A percentile compares a stretch with the other conserved stretches of the same genome.
These are phyloP conservation scores for Diaprepes abbreviatus DNA, from an alignment of 2,888 invertebrate species.

Conservation along the genomic window DNA sequence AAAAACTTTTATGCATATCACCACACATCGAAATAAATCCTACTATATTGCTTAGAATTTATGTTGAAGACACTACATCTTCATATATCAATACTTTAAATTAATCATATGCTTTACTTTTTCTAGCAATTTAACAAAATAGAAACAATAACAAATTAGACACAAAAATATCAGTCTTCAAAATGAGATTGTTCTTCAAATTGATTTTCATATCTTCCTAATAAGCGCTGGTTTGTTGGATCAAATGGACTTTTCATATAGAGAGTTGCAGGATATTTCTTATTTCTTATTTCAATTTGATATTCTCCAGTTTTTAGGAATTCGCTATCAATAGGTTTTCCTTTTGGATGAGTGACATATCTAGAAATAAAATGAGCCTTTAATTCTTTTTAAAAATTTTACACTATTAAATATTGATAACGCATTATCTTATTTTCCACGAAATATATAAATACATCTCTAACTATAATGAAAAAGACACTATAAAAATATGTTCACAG, in stretches of 20 bases:
- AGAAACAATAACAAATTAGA: background rate
- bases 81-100: background rate
- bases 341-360: conserved; percentile 72
- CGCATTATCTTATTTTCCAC: too few species aligned
- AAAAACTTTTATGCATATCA: too few species aligned
- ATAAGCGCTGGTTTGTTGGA: conserved; percentile 79
- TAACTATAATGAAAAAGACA: too few species aligned
- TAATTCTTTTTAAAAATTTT: too few species aligned
- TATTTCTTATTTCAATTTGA: conserved; percentile 85
- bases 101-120: background rate
- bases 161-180: conserved; percentile 63
- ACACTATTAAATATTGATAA: too few species aligned
- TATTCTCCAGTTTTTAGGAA: conserved; percentile 81
- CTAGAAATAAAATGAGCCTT: conserved; percentile 64
- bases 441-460: too few species aligned
- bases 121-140: background rate
- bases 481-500: too few species aligned
- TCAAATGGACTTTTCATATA: conserved; percentile 87
- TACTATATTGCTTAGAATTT: too few species aligned
- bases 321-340: conserved; percentile 74
- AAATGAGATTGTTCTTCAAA: conserved; percentile 66
- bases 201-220: conserved; percentile 75
- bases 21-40: too few species aligned
- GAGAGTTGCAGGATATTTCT: conserved; percentile 77
- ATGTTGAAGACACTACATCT: too few species aligned